Base-by-base conservation (phyloP, 2,113 vertebrate genomes). In the Sminthopsis crassicaudata region DNA sequence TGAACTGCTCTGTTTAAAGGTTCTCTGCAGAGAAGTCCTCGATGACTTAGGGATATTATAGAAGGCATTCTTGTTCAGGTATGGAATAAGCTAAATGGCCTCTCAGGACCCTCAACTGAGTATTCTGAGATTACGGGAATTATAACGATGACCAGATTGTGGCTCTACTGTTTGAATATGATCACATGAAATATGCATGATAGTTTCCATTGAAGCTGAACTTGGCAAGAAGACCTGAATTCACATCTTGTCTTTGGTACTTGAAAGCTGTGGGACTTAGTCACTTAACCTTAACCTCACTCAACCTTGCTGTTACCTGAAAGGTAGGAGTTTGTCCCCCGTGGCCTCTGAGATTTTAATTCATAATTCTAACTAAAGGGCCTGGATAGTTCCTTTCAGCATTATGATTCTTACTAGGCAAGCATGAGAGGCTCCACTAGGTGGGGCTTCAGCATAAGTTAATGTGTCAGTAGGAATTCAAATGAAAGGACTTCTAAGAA, bases 381-480 rank as follows among this genome's bases (percentile, higher is more conserved):
- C 67, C 36, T 42, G 19, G n/a, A 42, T 84, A n/a, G 67, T 42
- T 19, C 19, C 67, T 42, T 84, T 84, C n/a, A 84, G 1, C 7
- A 2, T 23, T 84, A 2, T 42, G 67, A 42, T 23, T 84, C 19
- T 84, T 84, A 84, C 67, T 36, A 16, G 60, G 30, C 36, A 36
- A 67, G 30, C 30, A 19, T 42, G 6, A n/a, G 14, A 84, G 36
- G 67, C 14, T 88, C 97, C 98, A 97, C 95, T 55, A 97, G 98
- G 76, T 96, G 98, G 97, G n/a, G 95, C 96, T n/a, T 94, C 67
- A 88, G 93, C 7, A 90, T 91, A 92, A 89, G 51, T 48, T 84
- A 93, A 90, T 36, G 9, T 46, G 53, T 94, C 5, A 84, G 4
- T 26, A 46, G 91, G n/a, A 55, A 3, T 27, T 95, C 30, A 88